Percentiles rank a stretch among this genome's conserved stretches.
Evolutionary conservation across 2,113 vertebrate genomes (phyloP).

Genomic region (Pterocles orientalis): DNA sequence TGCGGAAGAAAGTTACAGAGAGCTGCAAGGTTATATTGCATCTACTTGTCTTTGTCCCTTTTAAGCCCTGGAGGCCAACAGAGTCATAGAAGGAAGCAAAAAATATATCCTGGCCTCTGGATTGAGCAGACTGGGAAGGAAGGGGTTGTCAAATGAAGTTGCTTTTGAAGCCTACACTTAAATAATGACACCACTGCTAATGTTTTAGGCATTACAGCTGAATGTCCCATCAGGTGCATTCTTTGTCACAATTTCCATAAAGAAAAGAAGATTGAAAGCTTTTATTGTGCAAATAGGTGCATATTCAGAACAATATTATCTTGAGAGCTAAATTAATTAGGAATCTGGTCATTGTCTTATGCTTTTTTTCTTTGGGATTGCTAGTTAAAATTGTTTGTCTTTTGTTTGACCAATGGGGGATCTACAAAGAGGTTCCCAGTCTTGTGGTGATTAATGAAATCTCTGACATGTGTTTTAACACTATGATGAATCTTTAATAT

Average conservation of each 20-base stretch:
- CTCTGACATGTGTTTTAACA: neutral
- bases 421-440: neutral
- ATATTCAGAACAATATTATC: neutral
- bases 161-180: neutral
- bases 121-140: neutral
- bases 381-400: neutral
- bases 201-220: neutral
- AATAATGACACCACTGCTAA: neutral
- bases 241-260: neutral
- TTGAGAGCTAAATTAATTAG: neutral
- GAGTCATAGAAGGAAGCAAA: neutral
- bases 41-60: neutral
- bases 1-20: accelerated
- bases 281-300: neutral
- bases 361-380: neutral
- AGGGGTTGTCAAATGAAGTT: neutral
- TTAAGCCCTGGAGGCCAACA: neutral
- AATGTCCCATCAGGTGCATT: neutral
- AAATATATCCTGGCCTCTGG: neutral
- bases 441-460: neutral
- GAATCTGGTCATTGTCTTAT: neutral
- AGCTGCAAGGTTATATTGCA: neutral
- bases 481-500: neutral
- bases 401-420: neutral
- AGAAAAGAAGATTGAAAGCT: neutral